Base-by-base conservation (phyloP, 2,888 invertebrate species). In the Apodemia hepburni region DNA sequence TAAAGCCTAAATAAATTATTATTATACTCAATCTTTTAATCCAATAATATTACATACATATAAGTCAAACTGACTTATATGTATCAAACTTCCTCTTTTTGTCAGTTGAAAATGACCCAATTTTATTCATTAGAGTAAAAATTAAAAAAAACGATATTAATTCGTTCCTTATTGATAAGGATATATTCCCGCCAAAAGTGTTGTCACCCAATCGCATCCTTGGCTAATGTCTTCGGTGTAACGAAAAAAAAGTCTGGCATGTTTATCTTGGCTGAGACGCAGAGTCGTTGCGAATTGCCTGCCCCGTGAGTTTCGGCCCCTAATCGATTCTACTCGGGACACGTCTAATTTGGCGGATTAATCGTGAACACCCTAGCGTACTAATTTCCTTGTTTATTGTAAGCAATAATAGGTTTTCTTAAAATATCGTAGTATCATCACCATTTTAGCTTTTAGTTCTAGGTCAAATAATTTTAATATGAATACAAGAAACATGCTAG, bases 151-250 rank as follows among this genome's bases (percentile, higher is more conserved):
- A 33, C 33, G 9, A 33, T 33, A 9, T 9, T 33, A 9, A 29
- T 29, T 29, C 7, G 6, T 49, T 9, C 18, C 8, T 18, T 17
- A 51, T 51, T 22, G 22, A 51, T 18, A 62, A 61, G n/a, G 35
- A 38, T 15, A 59, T 57, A 42, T 78, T 73, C 71, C 22, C 35
- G 61, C 33, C 5, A 68, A 68, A 61, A 27, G 62, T 65, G 75
- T 79, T 82, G 69, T 78, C 82, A 85, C 79, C 73, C 74, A 70
- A 69, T 72, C 76, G 75, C 81, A 85, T 89, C 91, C 91, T 87
- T 89, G 90, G 83, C 87, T 91, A 91, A 91, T 91, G 91, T 91
- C 91, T 91, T 89, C 80, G 83, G 79, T 79, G 84, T 81, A 81
- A 78, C 79, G 80, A 84, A 85, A 89, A 81, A 79, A 88, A 90